Conservation (phyloP, 1,140 invertebrate genomes). For the Drosophila prosaltans region DNA sequence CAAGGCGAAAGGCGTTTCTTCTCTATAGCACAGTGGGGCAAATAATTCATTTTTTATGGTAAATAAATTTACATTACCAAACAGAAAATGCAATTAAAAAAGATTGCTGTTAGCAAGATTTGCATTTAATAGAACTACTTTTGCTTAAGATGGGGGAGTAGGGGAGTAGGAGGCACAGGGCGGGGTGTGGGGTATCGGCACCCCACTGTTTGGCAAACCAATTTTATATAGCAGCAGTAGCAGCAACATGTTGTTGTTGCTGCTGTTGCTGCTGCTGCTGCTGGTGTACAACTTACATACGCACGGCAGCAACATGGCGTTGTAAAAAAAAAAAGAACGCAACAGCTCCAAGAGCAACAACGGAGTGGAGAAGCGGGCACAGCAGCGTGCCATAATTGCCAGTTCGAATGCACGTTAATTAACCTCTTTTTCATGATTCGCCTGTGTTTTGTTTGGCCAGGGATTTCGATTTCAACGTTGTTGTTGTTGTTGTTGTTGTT, state of each 20-base stretch:
- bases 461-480: slow-evolving; percentile 36
- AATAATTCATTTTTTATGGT: slow-evolving; percentile 53
- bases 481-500: slow-evolving; percentile 14
- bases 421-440: slow-evolving; percentile 78
- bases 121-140: slow-evolving; percentile 73
- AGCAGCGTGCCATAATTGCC: slow-evolving; percentile 76
- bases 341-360: slow-evolving; percentile 1
- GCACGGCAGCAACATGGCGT: slow-evolving; percentile 34
- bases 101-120: slow-evolving; percentile 45
- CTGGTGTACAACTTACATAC: slow-evolving; percentile 19
- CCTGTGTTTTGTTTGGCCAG: slow-evolving; percentile 46
- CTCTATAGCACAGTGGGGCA: slow-evolving; percentile 48
- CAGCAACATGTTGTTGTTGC: slow-evolving; percentile 18
- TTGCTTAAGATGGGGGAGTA: slow-evolving; percentile 2
- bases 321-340: slow-evolving; percentile 22
- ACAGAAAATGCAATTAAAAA: slow-evolving; percentile 63
- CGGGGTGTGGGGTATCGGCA: neutral
- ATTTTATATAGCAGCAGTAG: slow-evolving; percentile 27
- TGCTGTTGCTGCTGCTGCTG: slow-evolving; percentile 19
- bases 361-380: slow-evolving; percentile 24
- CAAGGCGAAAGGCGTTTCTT: slow-evolving; percentile 57
- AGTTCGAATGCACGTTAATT: slow-evolving; percentile 81
- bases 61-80: slow-evolving; percentile 56
- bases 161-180: neutral
- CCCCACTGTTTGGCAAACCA: slow-evolving; percentile 27